phyloP scores from a whole-genome alignment of 2,888 invertebrate genomes.

The Ferdinandea cuprea region DNA sequence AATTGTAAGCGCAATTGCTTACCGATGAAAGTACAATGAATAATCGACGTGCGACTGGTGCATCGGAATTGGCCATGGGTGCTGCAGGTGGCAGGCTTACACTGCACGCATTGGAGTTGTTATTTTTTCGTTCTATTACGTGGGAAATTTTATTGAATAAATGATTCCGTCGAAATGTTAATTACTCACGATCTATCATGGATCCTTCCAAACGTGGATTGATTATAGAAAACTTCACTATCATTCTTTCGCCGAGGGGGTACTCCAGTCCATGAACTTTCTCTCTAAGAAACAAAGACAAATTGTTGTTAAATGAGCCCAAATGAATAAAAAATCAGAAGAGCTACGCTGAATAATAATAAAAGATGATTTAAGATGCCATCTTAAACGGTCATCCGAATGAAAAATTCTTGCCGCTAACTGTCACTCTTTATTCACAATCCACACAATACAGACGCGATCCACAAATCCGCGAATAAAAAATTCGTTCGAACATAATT shows the following conservation, averaged over 20 bases:
- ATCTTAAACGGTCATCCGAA: too few species aligned
- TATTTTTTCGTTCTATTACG: conserved; percentile 78
- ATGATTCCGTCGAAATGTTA: not conserved
- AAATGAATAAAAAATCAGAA: not conserved
- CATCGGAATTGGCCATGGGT: conserved; percentile 88
- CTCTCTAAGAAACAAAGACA: conserved; percentile 86
- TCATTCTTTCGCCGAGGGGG: conserved; percentile 92
- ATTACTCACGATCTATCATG: conserved; percentile 80
- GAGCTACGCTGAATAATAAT: too few species aligned
- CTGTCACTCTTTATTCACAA: too few species aligned
- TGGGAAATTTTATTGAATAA: conserved; percentile 16
- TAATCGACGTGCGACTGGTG: conserved; percentile 87
- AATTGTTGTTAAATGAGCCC: too few species aligned
- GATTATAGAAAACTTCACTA: conserved; percentile 83
- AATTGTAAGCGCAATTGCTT: conserved; percentile 43
- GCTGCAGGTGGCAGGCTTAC: conserved; percentile 88
- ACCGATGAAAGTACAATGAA: conserved; percentile 85
- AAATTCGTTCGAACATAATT: too few species aligned
- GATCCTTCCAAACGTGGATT: conserved; percentile 81
- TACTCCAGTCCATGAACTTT: conserved; percentile 96
- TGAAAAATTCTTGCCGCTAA: too few species aligned
- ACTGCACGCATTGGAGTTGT: conserved; percentile 84
- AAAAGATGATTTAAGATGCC: too few species aligned
- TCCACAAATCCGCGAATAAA: too few species aligned
- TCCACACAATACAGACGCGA: too few species aligned